A percentile compares a stretch with the other conserved stretches of the same genome.
Evolutionary conservation across 2,113 vertebrate species (phyloP).

Genomic region (Cochlearius cochlearius): DNA sequence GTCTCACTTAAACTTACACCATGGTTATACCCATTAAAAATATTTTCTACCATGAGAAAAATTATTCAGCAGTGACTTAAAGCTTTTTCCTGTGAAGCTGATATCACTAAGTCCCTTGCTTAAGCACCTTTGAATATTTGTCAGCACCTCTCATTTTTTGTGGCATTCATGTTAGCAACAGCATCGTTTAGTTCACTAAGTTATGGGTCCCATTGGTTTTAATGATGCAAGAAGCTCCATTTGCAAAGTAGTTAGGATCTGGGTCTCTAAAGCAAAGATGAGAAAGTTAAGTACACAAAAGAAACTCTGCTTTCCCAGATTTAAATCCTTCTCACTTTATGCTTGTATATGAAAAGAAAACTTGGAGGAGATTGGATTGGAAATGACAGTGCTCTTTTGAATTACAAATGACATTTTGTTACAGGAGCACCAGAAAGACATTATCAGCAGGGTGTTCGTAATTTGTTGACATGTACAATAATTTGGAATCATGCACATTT

Average conservation of each 20-base stretch:
- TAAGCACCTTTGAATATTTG: background rate
- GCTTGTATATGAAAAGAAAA: background rate
- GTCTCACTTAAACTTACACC: background rate
- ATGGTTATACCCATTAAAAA: background rate
- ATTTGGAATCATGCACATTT: conserved; percentile 6
- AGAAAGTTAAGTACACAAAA: background rate
- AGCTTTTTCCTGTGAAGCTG: background rate
- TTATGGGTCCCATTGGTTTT: background rate
- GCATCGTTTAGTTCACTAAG: background rate
- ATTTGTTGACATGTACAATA: background rate
- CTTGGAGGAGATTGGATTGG: background rate
- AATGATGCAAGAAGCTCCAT: background rate
- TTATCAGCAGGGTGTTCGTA: background rate
- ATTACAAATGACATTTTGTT: background rate
- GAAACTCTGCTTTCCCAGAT: background rate
- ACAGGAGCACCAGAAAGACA: background rate
- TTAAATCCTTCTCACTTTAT: background rate
- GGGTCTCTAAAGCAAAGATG: background rate
- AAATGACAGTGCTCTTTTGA: background rate
- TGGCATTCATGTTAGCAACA: background rate
- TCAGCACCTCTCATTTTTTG: background rate
- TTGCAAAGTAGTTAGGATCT: background rate
- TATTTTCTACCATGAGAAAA: background rate
- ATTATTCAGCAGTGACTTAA: background rate
- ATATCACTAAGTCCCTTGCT: background rate